Base-by-base conservation (phyloP, 2,113 vertebrate genomes). In the Sebastes schlegelii region DNA sequence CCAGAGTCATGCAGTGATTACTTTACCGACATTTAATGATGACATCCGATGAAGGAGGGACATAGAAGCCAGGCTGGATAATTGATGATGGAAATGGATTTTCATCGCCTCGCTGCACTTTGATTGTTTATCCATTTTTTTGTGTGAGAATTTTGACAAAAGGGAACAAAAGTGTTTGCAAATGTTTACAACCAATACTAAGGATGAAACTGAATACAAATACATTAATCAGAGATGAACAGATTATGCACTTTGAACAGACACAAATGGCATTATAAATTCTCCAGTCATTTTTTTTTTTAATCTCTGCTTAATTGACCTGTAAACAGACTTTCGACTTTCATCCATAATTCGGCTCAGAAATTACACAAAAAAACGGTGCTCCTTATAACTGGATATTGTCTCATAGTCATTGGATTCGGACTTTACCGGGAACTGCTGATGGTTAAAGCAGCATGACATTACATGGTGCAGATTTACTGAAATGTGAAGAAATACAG, bases 1-100 rank as follows among this genome's bases (percentile, higher is more conserved):
- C 82, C 45, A 0, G 67, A 86, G 77, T 90, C 82, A 82, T 74
- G 77, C 61, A 42, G 71, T 66, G 77, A 79, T 85, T 83, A 69
- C 63, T 84, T 89, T 74, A 72, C 69, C n/a, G 80, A 64, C 46
- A 61, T 74, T 82, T 70, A 79, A 87, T 82, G 61, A 79, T 80
- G 81, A 79, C 57, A 66, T 80, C 54, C 4, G 23, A 62, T 69
- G 48, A 55, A 6, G 26, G 72, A 74, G 73, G 45, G 63, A 70
- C 65, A 77, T 6, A 62, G 2, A 66, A 14, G 49, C 21, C 72
- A 43, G 73, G 16, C 67, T 61, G 63, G 66, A 77, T 86, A 62
- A 84, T 80, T 88, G 67, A 80, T 80, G n/a, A 55, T 80, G 34
- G 21, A 49, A 75, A 77, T 82, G n/a, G 16, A 45, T 71, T 65